Base-by-base conservation (phyloP, 2,888 invertebrate species). In the Formica aserva region DNA sequence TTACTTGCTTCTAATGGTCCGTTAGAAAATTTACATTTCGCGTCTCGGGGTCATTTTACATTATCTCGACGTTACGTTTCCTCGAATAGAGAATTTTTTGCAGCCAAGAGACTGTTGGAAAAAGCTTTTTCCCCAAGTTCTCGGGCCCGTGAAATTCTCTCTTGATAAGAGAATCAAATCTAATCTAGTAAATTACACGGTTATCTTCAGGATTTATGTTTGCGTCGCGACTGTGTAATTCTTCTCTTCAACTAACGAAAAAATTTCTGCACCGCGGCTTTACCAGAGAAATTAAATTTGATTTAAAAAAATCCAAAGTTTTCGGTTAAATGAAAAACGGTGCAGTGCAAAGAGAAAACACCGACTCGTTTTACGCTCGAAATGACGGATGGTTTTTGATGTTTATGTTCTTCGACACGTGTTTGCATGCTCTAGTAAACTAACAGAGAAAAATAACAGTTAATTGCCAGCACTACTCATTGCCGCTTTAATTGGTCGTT, bases 141-240 rank as follows among this genome's bases (percentile, higher is more conserved):
- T 26, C 45, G 15, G n/a, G 3, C 2, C 18, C 32, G 63, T 71
- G 52, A 45, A 71, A 80, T 48, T 52, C 52, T 48, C 38, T n/a
- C 72, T 18, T 72, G 35, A 57, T 57, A 72, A 57, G 72, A 57
- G 55, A 52, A 52, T 66, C 26, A 29, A 52, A 52, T 55, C 32
- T 72, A 72, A 52, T 35, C 32, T 55, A 22, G 72, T 35, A 41
- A 78, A 78, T 48, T 69, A 72, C 38, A 29, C 11, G n/a, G 18
- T 11, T 41, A 15, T 72, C 35, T 41, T 45, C 45, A 45, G 29
- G 26, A 69, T 81, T 81, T n/a, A 82, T 26, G 65, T 52, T 81
- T 18, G 18, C 62, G 52, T 52, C 41, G 65, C 38, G 65, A 65
- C 65, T 65, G 1, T 13, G 22, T 41, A 8, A 66, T 45, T 52